These are phyloP conservation scores for Bradypodion ventrale DNA, from an alignment of 2,797 vertebrate species.

Conservation along the genomic window DNA sequence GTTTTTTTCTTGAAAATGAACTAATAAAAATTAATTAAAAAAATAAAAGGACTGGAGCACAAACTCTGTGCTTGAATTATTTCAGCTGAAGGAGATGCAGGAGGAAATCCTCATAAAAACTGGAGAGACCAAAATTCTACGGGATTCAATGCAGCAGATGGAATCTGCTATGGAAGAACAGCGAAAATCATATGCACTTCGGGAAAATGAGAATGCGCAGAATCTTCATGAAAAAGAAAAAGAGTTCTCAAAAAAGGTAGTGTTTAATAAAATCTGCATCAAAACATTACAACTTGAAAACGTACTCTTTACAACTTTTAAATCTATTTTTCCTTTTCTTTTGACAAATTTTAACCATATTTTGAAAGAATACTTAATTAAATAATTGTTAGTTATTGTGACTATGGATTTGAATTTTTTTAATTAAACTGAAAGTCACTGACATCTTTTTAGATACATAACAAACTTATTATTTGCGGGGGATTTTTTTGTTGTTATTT, in stretches of 20 bases:
- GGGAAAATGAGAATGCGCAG: conserved; percentile 81
- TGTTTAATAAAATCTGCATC: conserved; percentile 15
- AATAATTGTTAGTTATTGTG: too few species aligned
- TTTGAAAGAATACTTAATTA: too few species aligned
- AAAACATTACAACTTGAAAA: not conserved
- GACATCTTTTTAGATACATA: too few species aligned
- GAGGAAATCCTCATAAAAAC: conserved; percentile 89
- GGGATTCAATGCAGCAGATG: conserved; percentile 87
- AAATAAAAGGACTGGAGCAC: not conserved
- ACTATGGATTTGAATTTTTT: too few species aligned
- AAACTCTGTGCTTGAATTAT: not conserved
- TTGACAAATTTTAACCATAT: not conserved
- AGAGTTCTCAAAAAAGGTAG: conserved; percentile 90
- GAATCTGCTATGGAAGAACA: conserved; percentile 85
- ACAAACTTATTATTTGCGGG: not conserved
- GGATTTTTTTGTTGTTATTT: conserved; percentile 13
- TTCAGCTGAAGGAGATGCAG: conserved; percentile 87
- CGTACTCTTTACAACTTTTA: not conserved
- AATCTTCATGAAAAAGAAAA: conserved; percentile 86
- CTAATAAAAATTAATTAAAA: too few species aligned
- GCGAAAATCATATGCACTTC: conserved; percentile 77
- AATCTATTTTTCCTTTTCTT: too few species aligned
- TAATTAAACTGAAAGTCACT: too few species aligned
- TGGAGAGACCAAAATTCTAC: conserved; percentile 91
- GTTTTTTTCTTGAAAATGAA: too few species aligned